phyloP scores from a whole-genome alignment of 2,888 invertebrate species.

The Drosophila antonietae region DNA sequence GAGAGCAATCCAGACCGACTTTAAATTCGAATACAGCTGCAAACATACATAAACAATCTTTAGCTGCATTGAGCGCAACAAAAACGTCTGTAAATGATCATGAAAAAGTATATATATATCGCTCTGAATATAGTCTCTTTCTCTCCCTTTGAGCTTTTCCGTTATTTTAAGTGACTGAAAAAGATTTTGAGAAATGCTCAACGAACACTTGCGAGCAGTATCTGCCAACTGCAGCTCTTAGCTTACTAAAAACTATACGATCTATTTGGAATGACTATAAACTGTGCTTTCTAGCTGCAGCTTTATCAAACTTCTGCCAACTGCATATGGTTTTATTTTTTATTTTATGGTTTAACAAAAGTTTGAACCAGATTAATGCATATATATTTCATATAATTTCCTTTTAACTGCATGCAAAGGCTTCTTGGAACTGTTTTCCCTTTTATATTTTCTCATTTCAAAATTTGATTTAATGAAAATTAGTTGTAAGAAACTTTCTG shows the following conservation, averaged over 20 bases:
- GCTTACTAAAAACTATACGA: not conserved
- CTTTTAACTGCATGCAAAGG: constrained; percentile 1
- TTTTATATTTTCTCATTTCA: not conserved
- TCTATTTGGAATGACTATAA: not conserved
- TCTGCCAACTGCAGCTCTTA: not conserved
- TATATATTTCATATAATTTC: not conserved
- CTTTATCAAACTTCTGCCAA: not conserved
- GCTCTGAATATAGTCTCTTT: too few relatives aligned
- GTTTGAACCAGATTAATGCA: not conserved
- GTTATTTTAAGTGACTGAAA: too few relatives aligned
- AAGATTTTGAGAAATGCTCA: too few relatives aligned
- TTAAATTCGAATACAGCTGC: too few relatives aligned
- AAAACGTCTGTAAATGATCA: too few relatives aligned
- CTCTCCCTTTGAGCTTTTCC: too few relatives aligned
- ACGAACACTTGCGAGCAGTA: too few relatives aligned
- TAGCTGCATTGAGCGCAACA: too few relatives aligned
- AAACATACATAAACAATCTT: too few relatives aligned
- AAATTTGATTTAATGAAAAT: constrained; percentile 13
- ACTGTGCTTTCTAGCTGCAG: not conserved
- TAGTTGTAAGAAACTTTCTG: constrained; percentile 38
- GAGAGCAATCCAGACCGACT: too few relatives aligned
- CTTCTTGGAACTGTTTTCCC: not conserved
- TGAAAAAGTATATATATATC: too few relatives aligned
- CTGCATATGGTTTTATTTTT: not conserved
- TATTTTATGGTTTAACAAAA: not conserved